Evolutionary conservation across 2,888 invertebrate species (phyloP), one percentile per base, ranked within the genome.

Genomic region (Epirrhoe alternata): DNA sequence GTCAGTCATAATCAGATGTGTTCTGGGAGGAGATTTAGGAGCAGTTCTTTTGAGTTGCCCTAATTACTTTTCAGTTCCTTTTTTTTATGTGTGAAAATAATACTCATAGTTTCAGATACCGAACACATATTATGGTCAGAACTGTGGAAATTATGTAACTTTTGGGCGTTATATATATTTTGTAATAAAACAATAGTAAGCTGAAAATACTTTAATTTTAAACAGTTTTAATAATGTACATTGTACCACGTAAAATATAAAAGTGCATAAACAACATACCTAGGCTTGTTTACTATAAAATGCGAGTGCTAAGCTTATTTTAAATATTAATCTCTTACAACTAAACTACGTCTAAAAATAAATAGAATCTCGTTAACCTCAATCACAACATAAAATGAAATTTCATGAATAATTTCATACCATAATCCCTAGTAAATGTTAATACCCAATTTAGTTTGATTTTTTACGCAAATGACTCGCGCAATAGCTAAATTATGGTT

Each of bases 211-310:
- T 73, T 66, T 70, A 66, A 67, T 70, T 56, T 54, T 31, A 50
- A 35, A 54, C 35, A 8, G 35, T 38, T 59, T 56, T 54, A 62
- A 59, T 61, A 16, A 31, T 68, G 59, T 59, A 30, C 52, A 63
- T 3, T 30, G 12, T 59, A 53, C 55, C 16, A 16, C 38, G 49
- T 64, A 63, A 10, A 61, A 60, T 59, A 62, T 35, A 75, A 75
- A 78, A 68, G 77, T 82, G 81, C 75, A 78, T 76, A 75, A 74
- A 69, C 64, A 64, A 63, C 24, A 24, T 3, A 24, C 24, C 24
- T 62, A 75, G 59, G 61, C 64, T 53, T 57, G 35, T 51, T 59
- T 60, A 51, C 47, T 38, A 61, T 61, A 61, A 62, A 54, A 61
- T 61, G 61, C 68, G 55, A 77, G 66, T 66, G 70, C 69, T 73